A percentile compares a stretch with the other conserved stretches of the same genome.
Evolutionary conservation across 2,888 invertebrate genomes (phyloP).

Genomic region (Troides oblongomaculatus): DNA sequence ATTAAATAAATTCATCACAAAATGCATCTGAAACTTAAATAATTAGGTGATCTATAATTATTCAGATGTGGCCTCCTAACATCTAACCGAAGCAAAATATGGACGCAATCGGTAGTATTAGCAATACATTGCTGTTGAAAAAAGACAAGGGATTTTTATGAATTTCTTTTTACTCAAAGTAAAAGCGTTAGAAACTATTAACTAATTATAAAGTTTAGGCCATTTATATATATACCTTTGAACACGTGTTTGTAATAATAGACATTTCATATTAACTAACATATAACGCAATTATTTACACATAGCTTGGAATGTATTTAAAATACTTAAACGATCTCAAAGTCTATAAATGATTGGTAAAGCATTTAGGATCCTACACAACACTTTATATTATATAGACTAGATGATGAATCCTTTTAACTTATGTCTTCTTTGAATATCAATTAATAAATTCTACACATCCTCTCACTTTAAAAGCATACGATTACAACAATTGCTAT

Average conservation of each 20-base stretch:
- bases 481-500: slow-evolving; percentile 7
- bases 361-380: slow-evolving; percentile 3
- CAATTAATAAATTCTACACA: slow-evolving; percentile 12
- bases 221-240: slow-evolving; percentile 32
- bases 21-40: neutral
- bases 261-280: slow-evolving; percentile 46
- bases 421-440: slow-evolving; percentile 1
- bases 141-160: neutral
- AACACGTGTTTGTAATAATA: slow-evolving; percentile 55
- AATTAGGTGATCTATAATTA: neutral
- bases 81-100: slow-evolving; percentile 19
- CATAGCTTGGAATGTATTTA: slow-evolving; percentile 44
- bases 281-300: slow-evolving; percentile 43
- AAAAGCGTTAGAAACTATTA: slow-evolving; percentile 32
- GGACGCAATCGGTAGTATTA: slow-evolving; percentile 30
- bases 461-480: slow-evolving; percentile 10
- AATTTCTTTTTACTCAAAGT: slow-evolving; percentile 33
- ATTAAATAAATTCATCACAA: neutral
- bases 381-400: slow-evolving; percentile 15
- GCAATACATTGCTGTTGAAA: neutral
- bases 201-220: slow-evolving; percentile 23
- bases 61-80: neutral
- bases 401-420: slow-evolving; percentile 21
- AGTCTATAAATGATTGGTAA: neutral
- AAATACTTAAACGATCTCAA: slow-evolving; percentile 13